These are phyloP conservation scores for Moxostoma hubbsi DNA, from an alignment of 2,797 vertebrate genomes.

Conservation along the genomic window DNA sequence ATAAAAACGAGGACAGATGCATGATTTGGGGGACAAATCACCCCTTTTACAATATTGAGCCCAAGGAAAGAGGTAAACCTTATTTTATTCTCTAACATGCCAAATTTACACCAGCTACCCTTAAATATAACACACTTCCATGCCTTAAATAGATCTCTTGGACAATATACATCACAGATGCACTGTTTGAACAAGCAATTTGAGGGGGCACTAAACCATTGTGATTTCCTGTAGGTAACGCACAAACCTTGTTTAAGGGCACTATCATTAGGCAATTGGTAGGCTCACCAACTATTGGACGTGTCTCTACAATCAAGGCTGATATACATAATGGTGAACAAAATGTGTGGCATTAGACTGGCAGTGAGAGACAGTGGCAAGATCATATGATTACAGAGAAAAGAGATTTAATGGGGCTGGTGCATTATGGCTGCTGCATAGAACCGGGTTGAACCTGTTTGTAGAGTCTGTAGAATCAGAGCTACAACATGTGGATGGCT, in stretches of 20 bases:
- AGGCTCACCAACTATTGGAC: conserved; percentile 13
- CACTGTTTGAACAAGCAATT: background rate
- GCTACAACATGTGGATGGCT: conserved; percentile 17
- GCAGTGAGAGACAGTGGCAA: conserved; percentile 72
- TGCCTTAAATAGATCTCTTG: no score
- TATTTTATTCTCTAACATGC: conserved; percentile 20
- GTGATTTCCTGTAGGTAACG: background rate
- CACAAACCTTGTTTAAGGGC: conserved; percentile 35
- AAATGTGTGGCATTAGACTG: conserved; percentile 50
- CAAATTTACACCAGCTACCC: background rate
- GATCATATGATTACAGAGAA: conserved; percentile 44
- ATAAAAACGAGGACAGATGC: no score
- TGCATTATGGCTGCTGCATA: conserved; percentile 46
- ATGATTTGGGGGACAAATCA: background rate
- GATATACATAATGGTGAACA: conserved; percentile 26
- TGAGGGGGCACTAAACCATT: background rate
- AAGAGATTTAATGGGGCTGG: conserved; percentile 31
- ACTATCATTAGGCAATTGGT: conserved; percentile 45
- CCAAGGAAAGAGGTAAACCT: background rate
- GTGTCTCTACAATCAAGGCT: conserved; percentile 39
- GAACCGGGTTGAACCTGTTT: conserved; percentile 37
- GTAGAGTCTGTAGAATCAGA: conserved; percentile 18
- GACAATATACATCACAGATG: background rate
- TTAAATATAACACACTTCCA: background rate
- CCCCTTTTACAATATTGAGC: background rate